Evolutionary conservation across 1,140 invertebrate genomes (phyloP).

Genomic region (Dufourea novaeangliae): DNA sequence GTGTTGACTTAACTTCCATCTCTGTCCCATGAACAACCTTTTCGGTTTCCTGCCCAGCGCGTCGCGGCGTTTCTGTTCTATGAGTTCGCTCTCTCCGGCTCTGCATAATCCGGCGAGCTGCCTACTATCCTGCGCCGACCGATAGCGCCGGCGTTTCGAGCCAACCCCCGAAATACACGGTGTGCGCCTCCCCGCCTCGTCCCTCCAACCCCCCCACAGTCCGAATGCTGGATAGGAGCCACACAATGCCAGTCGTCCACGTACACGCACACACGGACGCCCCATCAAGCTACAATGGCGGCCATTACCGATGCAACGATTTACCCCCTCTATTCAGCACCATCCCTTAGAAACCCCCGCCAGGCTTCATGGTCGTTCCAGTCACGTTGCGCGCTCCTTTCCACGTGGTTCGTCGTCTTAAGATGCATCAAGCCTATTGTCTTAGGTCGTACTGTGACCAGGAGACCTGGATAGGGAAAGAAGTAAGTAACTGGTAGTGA

Average conservation of each 20-base stretch:
- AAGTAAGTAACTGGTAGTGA: background rate
- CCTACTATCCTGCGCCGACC: constrained; percentile 66
- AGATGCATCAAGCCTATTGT: constrained; percentile 49
- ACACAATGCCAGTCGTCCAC: constrained; percentile 53
- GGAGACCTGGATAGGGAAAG: too few species aligned
- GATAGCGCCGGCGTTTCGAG: constrained; percentile 70
- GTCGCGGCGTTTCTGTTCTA: constrained; percentile 35
- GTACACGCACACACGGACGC: constrained; percentile 47
- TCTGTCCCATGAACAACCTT: background rate
- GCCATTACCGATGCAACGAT: constrained; percentile 75
- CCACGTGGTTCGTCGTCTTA: constrained; percentile 27
- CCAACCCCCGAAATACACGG: constrained; percentile 60
- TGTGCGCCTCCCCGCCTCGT: background rate
- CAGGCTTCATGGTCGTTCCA: constrained; percentile 3
- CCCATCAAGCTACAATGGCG: constrained; percentile 68
- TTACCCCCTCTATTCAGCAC: constrained; percentile 56
- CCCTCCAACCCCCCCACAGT: background rate
- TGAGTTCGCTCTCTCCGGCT: constrained; percentile 64
- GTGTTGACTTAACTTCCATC: background rate
- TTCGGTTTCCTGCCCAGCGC: background rate
- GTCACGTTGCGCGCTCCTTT: constrained; percentile 5
- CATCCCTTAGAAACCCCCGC: background rate
- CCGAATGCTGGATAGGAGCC: constrained; percentile 50
- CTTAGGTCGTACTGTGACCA: background rate
- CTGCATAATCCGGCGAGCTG: constrained; percentile 77